Base-by-base conservation (phyloP, 2,797 vertebrate species). In the Pristis pectinata region DNA sequence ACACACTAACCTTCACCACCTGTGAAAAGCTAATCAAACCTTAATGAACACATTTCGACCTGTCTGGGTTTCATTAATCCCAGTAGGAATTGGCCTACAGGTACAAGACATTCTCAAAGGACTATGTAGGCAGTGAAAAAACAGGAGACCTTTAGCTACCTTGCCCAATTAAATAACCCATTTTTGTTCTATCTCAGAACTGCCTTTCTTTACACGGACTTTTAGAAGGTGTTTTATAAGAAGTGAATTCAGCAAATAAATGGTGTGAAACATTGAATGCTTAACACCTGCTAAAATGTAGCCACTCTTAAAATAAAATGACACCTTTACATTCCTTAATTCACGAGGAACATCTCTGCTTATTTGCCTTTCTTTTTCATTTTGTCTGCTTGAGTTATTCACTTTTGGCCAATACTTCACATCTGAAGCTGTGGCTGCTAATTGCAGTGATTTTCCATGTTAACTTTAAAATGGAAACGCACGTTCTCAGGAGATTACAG, bases 51-150 rank as follows among this genome's bases (percentile, higher is more conserved):
- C 97, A 97, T 98, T 98, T 97, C 97, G 97, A 98, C 97, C 97
- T 98, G 98, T 98, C 98, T 98, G 98, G 98, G 98, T 98, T 97
- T 98, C 98, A 98, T 99, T 98, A 98, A 97, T 98, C 98, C 98
- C 98, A 98, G 98, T 98, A 98, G 98, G 98, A 98, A 97, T 95
- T 95, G 96, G 97, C 97, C 97, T 97, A 98, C 98, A 98, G 98
- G 98, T 98, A 98, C 97, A 96, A 96, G 94, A 92, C 96, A 95
- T 95, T 95, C 96, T 96, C 96, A 96, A 96, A 97, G 92, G 92
- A 94, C 95, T 96, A 95, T 96, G 27, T 96, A 96, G 95, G 96
- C 95, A 96, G 96, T 96, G 95, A 97, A 96, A 94, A 96, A 95
- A 97, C 96, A 97, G 97, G 95, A 96, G 97, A 97, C 96, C 96